Conservation (phyloP, 2,113 vertebrate genomes). For the Ramphastos sulfuratus region DNA sequence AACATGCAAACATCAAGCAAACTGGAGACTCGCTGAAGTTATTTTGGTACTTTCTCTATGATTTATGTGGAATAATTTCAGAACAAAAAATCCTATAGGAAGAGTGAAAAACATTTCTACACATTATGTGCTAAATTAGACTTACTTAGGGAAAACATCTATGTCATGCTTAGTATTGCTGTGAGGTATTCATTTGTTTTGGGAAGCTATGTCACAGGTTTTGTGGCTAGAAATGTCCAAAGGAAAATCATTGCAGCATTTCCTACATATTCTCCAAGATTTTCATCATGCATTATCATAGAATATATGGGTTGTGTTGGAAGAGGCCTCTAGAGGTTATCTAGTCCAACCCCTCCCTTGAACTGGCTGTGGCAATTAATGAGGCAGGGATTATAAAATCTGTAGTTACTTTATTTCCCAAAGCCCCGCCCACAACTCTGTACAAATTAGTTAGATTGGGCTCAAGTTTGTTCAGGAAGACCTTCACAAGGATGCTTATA, state of each 20-base stretch:
- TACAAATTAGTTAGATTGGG: no score
- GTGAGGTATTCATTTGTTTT: not conserved
- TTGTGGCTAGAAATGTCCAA: slow-evolving; percentile 1
- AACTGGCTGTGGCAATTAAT: no score
- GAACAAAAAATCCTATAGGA: slow-evolving; percentile 36
- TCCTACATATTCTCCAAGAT: not conserved
- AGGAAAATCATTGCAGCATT: not conserved
- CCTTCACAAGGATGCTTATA: no score
- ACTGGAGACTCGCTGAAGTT: slow-evolving; percentile 45
- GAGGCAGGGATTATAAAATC: no score
- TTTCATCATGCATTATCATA: not conserved
- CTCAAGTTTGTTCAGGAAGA: no score
- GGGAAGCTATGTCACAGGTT: not conserved
- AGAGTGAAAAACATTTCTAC: slow-evolving; percentile 11
- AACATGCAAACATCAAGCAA: slow-evolving; percentile 45
- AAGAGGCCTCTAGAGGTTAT: no score
- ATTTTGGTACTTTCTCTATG: slow-evolving; percentile 48
- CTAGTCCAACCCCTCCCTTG: no score
- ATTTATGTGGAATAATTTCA: slow-evolving; percentile 61
- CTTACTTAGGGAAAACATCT: not conserved
- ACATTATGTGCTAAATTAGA: slow-evolving; percentile 30
- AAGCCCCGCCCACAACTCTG: no score
- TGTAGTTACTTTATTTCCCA: no score
- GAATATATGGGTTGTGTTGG: no score
- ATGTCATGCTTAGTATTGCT: not conserved